Conservation (phyloP, 2,113 vertebrate species). For the Labeo rohita region DNA sequence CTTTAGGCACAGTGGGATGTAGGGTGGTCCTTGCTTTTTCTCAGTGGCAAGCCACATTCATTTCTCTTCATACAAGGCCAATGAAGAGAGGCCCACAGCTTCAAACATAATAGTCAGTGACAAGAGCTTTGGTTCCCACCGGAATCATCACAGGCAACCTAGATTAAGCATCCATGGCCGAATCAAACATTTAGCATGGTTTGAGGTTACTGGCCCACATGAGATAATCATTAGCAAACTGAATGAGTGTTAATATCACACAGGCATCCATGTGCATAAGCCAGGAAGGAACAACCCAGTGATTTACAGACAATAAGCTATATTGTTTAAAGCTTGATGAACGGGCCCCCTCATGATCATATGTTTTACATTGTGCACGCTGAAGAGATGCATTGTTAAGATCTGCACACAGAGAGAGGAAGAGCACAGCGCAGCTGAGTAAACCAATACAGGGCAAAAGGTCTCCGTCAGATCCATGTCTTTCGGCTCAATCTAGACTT, state of each 20-base stretch:
- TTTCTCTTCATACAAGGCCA: neutral
- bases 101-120: neutral
- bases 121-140: conserved; percentile 17
- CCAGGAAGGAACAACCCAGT: neutral
- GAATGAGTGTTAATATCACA: neutral
- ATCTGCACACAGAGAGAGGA: neutral
- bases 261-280: neutral
- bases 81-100: conserved; percentile 16
- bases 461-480: neutral
- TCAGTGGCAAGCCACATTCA: neutral
- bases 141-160: conserved; percentile 11
- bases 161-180: neutral
- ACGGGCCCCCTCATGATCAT: neutral
- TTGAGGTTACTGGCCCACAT: neutral
- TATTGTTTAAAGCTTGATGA: neutral
- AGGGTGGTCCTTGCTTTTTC: neutral
- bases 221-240: neutral
- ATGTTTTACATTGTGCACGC: conserved; percentile 19
- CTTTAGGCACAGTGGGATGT: neutral
- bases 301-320: conserved; percentile 9
- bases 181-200: conserved; percentile 19
- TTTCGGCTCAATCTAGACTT: conserved; percentile 3
- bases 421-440: conserved; percentile 37
- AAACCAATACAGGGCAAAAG: conserved; percentile 38
- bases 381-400: neutral